Conservation (phyloP, 2,888 invertebrate species). For the Halictus ligatus region DNA sequence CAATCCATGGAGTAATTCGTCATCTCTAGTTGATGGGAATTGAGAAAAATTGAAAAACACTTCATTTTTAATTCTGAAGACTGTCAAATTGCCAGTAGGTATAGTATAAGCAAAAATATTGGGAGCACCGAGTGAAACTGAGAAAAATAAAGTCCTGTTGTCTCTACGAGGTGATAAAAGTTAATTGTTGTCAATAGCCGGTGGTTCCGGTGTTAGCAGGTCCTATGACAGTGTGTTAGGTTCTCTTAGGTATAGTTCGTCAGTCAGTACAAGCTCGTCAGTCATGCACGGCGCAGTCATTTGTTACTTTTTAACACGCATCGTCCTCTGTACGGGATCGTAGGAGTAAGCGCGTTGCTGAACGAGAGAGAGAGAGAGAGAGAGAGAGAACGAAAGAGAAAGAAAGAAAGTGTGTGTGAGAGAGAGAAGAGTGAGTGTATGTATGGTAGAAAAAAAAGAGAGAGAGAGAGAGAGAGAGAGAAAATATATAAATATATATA, state of each 20-base stretch:
- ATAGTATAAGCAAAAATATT: background rate
- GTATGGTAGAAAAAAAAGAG: background rate
- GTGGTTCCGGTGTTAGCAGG: background rate
- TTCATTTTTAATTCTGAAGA: background rate
- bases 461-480: background rate
- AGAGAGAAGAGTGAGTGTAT: background rate
- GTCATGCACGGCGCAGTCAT: constrained; percentile 67
- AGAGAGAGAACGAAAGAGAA: background rate
- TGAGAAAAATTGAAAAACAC: background rate
- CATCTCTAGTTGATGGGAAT: background rate
- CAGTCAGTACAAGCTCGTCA: constrained; percentile 68
- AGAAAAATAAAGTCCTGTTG: background rate
- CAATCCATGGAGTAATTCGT: no score
- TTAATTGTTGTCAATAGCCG: background rate
- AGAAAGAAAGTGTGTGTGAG: background rate
- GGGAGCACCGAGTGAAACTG: background rate
- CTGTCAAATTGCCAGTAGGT: background rate
- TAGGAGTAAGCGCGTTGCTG: constrained; percentile 16
- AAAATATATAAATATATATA: background rate
- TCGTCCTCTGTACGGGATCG: constrained; percentile 12
- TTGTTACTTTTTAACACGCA: constrained; percentile 51
- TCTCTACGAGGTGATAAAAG: background rate
- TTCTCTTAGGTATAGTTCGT: constrained; percentile 47
- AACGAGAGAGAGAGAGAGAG: background rate
- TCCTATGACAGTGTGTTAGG: constrained; percentile 42